Evolutionary conservation across 1,140 invertebrate species (phyloP).

Genomic region (Diorhabda sublineata): DNA sequence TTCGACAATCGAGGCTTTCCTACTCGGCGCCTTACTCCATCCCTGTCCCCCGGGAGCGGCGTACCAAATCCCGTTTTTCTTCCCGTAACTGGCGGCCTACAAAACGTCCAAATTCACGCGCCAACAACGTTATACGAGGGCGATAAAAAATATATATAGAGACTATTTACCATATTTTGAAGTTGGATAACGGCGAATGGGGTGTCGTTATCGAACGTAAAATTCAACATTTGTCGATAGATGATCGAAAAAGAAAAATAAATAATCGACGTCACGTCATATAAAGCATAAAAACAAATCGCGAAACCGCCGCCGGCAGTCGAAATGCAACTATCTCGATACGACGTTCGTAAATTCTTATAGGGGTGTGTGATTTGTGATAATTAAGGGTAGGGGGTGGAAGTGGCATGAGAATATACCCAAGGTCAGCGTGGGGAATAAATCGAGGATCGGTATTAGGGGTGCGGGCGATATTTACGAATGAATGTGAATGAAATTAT

Average conservation of each 20-base stretch:
- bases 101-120: background rate
- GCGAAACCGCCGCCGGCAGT: background rate
- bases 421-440: conserved; percentile 2
- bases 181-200: conserved; percentile 41
- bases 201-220: conserved; percentile 41
- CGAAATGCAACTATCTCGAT: background rate
- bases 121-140: background rate
- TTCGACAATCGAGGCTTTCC: conserved; percentile 72
- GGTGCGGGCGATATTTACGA: too few relatives aligned
- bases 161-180: conserved; percentile 39
- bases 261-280: conserved; percentile 7
- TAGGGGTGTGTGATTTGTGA: conserved; percentile 23
- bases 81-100: conserved; percentile 79
- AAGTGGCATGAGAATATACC: background rate
- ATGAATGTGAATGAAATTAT: too few relatives aligned
- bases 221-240: conserved; percentile 36
- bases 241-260: too few relatives aligned
- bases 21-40: conserved; percentile 55
- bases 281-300: background rate
- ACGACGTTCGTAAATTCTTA: background rate
- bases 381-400: conserved; percentile 33
- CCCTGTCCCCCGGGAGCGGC: conserved; percentile 60
- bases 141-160: too few relatives aligned
- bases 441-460: too few relatives aligned
- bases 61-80: conserved; percentile 84